Evolutionary conservation across 2,888 invertebrate species (phyloP).

Genomic region (Caenorhabditis becei): DNA sequence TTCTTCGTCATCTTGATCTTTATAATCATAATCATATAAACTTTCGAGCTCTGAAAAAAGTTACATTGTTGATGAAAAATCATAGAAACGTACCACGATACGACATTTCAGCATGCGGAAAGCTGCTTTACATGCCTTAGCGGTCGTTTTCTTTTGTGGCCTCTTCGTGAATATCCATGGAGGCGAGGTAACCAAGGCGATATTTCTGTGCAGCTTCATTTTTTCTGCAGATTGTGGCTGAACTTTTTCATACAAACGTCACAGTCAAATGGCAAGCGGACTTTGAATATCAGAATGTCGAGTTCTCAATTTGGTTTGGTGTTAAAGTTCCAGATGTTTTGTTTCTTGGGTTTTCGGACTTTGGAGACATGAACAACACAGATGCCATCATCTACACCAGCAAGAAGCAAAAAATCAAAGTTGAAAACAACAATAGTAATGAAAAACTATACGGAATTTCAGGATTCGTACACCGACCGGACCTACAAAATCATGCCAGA

Average conservation of each 20-base stretch:
- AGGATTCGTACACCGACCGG: slow-evolving; percentile 73
- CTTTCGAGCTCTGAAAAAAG: slow-evolving; percentile 22
- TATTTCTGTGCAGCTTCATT: not conserved
- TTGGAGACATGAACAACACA: slow-evolving; percentile 74
- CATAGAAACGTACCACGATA: slow-evolving; percentile 41
- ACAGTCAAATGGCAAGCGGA: slow-evolving; percentile 63
- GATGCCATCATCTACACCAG: slow-evolving; percentile 71
- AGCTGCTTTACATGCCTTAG: slow-evolving; percentile 7
- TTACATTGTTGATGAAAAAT: not conserved
- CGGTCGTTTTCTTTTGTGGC: slow-evolving; percentile 3
- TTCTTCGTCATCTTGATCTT: slow-evolving; percentile 45
- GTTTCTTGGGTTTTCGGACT: slow-evolving; percentile 79
- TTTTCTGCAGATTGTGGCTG: slow-evolving; percentile 41
- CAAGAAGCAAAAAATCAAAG: slow-evolving; percentile 15
- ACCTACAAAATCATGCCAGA: slow-evolving; percentile 68
- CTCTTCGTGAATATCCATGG: slow-evolving; percentile 27
- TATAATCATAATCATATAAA: slow-evolving; percentile 50
- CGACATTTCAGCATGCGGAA: slow-evolving; percentile 43
- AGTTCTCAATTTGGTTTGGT: slow-evolving; percentile 61
- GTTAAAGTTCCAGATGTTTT: slow-evolving; percentile 60
- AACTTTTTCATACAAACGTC: slow-evolving; percentile 41
- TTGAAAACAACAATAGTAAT: not conserved
- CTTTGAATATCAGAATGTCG: slow-evolving; percentile 57
- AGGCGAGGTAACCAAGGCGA: slow-evolving; percentile 56
- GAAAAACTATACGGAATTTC: slow-evolving; percentile 3